phyloP scores from a whole-genome alignment of 1,140 invertebrate genomes.

The Dinothrombium tinctorium region DNA sequence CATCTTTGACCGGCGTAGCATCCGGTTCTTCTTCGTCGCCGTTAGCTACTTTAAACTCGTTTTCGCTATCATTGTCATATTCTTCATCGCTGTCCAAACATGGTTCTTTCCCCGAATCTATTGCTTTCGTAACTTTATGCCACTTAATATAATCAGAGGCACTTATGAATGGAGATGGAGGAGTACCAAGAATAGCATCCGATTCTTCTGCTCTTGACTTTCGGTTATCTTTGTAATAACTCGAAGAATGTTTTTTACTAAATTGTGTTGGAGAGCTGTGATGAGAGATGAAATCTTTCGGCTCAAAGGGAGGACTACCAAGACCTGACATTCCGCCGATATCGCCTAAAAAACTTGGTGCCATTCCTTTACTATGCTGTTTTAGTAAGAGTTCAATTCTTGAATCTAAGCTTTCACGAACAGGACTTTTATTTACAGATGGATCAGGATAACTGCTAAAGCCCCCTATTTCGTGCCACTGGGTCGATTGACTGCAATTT shows the following conservation, averaged over 20 bases:
- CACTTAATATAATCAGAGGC: constrained; percentile 38
- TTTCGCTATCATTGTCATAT: constrained; percentile 4
- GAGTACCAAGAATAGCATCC: constrained; percentile 22
- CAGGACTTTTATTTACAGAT: constrained; percentile 19
- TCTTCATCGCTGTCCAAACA: constrained; percentile 6
- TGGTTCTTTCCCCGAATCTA: constrained; percentile 13
- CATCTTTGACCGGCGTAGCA: constrained; percentile 15
- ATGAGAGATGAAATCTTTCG: neutral
- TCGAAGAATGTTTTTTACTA: neutral
- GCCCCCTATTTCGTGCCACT: no score
- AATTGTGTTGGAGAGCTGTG: neutral
- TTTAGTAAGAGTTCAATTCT: constrained; percentile 65
- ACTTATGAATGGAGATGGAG: constrained; percentile 48
- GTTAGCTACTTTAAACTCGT: neutral
- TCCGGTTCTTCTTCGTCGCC: neutral
- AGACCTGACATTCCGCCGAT: constrained; percentile 3
- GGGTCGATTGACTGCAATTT: no score
- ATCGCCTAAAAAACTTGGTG: constrained; percentile 39
- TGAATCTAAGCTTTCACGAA: constrained; percentile 33
- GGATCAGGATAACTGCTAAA: no score
- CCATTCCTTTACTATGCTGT: constrained; percentile 30
- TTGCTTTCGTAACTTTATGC: constrained; percentile 25
- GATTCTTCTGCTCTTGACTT: neutral
- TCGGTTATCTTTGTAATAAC: constrained; percentile 18
- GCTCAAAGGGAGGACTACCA: constrained; percentile 2